Evolutionary conservation across 1,140 invertebrate species (phyloP).

Genomic region (Lordiphosa collinella): DNA sequence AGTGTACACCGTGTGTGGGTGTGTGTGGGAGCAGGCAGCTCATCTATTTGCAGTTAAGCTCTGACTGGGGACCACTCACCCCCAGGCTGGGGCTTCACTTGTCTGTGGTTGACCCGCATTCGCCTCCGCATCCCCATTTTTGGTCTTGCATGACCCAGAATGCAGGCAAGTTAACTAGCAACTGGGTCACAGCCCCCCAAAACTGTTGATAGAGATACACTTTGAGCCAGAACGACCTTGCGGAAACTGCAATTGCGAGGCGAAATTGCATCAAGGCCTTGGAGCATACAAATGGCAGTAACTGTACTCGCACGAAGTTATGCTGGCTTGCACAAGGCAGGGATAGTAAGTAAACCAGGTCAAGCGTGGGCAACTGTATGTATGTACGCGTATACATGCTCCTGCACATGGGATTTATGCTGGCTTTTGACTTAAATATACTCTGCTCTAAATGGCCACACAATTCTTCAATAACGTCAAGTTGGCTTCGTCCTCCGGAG

Average conservation of each 20-base stretch:
- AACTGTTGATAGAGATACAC: conserved; percentile 25
- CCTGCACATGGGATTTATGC: conserved; percentile 26
- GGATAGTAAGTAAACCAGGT: conserved; percentile 64
- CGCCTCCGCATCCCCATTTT: neutral
- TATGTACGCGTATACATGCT: conserved; percentile 15
- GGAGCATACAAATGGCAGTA: conserved; percentile 53
- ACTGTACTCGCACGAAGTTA: conserved; percentile 64
- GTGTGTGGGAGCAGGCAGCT: conserved; percentile 39
- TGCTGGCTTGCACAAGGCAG: conserved; percentile 43
- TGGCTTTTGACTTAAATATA: conserved; percentile 8
- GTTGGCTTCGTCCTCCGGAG: conserved; percentile 32
- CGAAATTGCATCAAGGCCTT: conserved; percentile 43
- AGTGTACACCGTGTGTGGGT: no score
- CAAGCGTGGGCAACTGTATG: conserved; percentile 49
- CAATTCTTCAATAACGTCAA: conserved; percentile 35
- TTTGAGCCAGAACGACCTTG: conserved; percentile 60
- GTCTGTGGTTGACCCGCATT: conserved; percentile 53
- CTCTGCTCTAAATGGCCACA: conserved; percentile 14
- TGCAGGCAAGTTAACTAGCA: conserved; percentile 46
- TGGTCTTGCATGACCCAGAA: conserved; percentile 53
- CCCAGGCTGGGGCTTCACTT: conserved; percentile 32
- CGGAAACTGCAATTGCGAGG: conserved; percentile 44
- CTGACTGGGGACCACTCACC: conserved; percentile 33
- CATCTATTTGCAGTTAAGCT: conserved; percentile 69
- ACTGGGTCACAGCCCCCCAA: conserved; percentile 29